Percentiles rank a stretch among this genome's conserved stretches.
These are phyloP conservation scores for Agrochola lychnidis DNA, from an alignment of 2,888 invertebrate species.

Conservation along the genomic window DNA sequence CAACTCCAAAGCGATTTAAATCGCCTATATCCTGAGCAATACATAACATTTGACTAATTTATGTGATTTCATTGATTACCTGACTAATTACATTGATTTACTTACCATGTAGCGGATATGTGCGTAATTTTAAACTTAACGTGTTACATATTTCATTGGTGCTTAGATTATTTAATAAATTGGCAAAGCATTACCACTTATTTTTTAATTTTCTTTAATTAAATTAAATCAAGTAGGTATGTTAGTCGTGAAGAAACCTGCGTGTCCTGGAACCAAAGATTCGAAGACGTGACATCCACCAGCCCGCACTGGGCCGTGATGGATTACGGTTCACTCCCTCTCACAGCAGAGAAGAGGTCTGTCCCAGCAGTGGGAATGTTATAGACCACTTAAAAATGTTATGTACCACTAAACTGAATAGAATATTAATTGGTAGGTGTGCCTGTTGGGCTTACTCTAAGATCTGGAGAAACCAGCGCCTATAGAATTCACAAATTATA, in stretches of 20 bases:
- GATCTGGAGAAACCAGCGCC: too few relatives aligned
- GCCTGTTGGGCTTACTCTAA: too few relatives aligned
- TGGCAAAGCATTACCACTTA: neutral
- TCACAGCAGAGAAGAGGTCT: too few relatives aligned
- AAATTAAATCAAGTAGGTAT: too few relatives aligned
- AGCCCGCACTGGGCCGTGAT: neutral
- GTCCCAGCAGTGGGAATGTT: neutral
- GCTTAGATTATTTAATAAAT: slow-evolving; percentile 20
- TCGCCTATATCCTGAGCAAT: slow-evolving; percentile 39
- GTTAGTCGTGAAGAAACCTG: neutral
- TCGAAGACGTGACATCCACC: neutral
- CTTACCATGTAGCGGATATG: slow-evolving; percentile 31
- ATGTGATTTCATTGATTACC: slow-evolving; percentile 38
- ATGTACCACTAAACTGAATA: neutral
- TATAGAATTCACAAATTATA: too few relatives aligned
- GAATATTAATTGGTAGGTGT: neutral
- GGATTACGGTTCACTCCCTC: too few relatives aligned
- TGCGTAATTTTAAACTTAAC: slow-evolving; percentile 22
- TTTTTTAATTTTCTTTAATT: slow-evolving; percentile 5
- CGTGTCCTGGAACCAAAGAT: neutral
- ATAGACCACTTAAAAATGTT: too few relatives aligned
- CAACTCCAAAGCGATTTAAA: slow-evolving; percentile 8
- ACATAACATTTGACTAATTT: slow-evolving; percentile 44
- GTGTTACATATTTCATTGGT: slow-evolving; percentile 14
- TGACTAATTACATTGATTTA: slow-evolving; percentile 37